Evolutionary conservation across 2,113 vertebrate genomes (phyloP), one percentile per base, ranked within the genome.

Genomic region (Syngnathoides biaculeatus): DNA sequence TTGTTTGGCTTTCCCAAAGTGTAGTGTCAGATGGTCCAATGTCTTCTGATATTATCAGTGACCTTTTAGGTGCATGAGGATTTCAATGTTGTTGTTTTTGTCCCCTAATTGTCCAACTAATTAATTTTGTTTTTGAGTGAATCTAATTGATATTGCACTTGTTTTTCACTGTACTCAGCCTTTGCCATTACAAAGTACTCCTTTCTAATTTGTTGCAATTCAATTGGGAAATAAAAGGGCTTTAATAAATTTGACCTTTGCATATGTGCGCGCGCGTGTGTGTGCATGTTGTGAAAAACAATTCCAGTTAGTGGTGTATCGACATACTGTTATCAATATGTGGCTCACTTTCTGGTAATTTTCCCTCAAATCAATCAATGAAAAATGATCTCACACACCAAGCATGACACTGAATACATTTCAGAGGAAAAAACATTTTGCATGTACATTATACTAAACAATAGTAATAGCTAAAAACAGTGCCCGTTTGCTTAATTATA

Each of bases 181-280:
- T 62, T 62, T 62, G 60, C 39, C 60, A 62, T 38, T 45, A 57
- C 62, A 10, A 58, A 45, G 20, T 56, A 53, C 52, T 22, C 8
- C 48, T 48, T 58, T 50, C 14, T 45, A 53, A 61, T 43, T 43
- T 65, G 55, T 20, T 59, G 26, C 40, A 55, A 47, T 43, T 56
- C 5, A 8, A 64, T n/a, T 26, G 22, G 8, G 42, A 38, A 40
- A 57, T 57, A 65, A 63, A 38, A 69, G 52, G n/a, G n/a, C 52
- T 69, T 69, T 47, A 69, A 60, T 53, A 52, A 50, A 48, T 48
- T 13, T 73, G 59, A 73, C 58, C 24, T 73, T 73, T 40, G 30
- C 26, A n/a, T n/a, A n/a, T n/a, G 22, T 30, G 65, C 39, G 43
- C 27, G 55, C 14, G 55, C 22, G 2, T 22, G 20, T 6, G 40